phyloP scores from a whole-genome alignment of 2,113 vertebrate genomes.

The Nothoprocta pentlandii region DNA sequence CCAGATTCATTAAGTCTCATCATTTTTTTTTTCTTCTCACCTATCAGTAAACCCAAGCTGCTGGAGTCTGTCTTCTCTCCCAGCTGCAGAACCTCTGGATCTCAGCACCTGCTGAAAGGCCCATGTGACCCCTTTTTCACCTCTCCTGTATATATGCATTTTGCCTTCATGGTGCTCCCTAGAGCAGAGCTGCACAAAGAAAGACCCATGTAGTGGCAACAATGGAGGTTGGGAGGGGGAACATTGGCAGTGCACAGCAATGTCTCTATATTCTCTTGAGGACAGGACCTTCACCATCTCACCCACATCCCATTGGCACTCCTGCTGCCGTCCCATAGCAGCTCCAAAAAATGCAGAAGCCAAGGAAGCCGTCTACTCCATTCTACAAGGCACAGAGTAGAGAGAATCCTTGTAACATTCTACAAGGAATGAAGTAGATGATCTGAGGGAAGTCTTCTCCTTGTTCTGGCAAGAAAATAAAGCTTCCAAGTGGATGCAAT shows the following conservation, averaged over 20 bases:
- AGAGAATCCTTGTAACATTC: too few species aligned
- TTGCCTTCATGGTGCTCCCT: not conserved
- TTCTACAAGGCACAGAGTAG: too few species aligned
- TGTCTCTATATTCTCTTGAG: not conserved
- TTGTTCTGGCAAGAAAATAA: not conserved
- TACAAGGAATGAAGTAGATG: not conserved
- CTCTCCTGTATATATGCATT: not conserved
- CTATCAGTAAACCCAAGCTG: not conserved
- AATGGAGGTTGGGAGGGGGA: not conserved
- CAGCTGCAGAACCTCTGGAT: conserved; percentile 25
- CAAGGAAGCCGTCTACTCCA: not conserved
- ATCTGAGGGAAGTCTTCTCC: not conserved
- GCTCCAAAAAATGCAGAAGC: not conserved
- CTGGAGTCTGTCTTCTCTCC: not conserved
- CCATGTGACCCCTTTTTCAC: not conserved
- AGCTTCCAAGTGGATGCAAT: not conserved
- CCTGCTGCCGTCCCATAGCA: not conserved
- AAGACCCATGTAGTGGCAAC: not conserved
- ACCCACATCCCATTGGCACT: not conserved
- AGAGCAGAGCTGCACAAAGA: not conserved
- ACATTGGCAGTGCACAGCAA: not conserved
- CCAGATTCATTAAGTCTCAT: not conserved
- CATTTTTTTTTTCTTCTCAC: not conserved
- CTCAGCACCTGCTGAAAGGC: not conserved
- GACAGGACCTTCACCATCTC: not conserved